phyloP scores from a whole-genome alignment of 2,113 vertebrate genomes.

The Calypte anna region DNA sequence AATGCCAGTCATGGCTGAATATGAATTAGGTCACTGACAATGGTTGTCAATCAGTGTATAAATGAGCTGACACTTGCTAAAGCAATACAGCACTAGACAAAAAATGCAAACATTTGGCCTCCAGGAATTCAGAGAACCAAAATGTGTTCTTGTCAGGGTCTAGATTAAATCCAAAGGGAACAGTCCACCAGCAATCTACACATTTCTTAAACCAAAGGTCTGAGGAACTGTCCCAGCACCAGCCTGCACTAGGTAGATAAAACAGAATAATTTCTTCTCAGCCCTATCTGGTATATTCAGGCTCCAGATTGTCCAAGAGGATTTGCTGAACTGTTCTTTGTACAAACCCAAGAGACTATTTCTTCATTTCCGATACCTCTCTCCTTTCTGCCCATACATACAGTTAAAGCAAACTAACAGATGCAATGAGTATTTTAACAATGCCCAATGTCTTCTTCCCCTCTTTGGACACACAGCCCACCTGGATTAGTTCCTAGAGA shows the following conservation, averaged over 20 bases:
- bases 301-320: background rate
- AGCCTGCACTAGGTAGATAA: background rate
- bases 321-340: background rate
- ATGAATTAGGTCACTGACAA: background rate
- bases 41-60: background rate
- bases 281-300: background rate
- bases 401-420: background rate
- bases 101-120: background rate
- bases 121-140: background rate
- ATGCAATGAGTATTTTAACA: background rate
- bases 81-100: background rate
- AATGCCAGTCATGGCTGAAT: background rate
- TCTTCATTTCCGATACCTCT: background rate
- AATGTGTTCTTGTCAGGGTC: background rate
- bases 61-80: background rate
- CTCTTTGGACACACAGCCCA: background rate
- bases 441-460: background rate
- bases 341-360: background rate
- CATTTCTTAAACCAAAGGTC: background rate
- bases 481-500: background rate
- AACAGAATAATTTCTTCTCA: background rate
- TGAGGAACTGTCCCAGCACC: background rate
- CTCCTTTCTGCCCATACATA: background rate
- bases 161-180: background rate
- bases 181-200: background rate